Percentiles rank a stretch among this genome's conserved stretches.
phyloP scores from a whole-genome alignment of 2,888 invertebrate genomes.

The Philereme vetulata region DNA sequence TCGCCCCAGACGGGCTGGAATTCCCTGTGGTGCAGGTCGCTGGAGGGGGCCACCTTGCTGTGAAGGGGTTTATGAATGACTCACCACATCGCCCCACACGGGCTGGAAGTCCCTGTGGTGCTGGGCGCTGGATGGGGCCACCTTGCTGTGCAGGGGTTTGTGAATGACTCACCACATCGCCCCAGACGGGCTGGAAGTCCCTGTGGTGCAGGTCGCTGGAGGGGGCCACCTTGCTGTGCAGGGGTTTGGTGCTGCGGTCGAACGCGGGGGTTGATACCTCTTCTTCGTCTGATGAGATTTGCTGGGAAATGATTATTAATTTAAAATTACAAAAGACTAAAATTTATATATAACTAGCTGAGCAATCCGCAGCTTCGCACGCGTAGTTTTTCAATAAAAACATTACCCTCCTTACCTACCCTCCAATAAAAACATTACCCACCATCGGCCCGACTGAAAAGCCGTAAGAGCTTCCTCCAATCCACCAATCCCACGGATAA shows the following conservation, averaged over 20 bases:
- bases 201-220: constrained; percentile 66
- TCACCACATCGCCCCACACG: constrained; percentile 83
- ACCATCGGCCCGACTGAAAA: too few relatives aligned
- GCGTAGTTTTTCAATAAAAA: too few relatives aligned
- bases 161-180: constrained; percentile 80
- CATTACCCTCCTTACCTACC: too few relatives aligned
- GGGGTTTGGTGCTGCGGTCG: constrained; percentile 86
- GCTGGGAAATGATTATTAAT: constrained; percentile 11
- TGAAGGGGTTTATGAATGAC: constrained; percentile 38
- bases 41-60: too few relatives aligned
- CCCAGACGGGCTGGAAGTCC: constrained; percentile 85
- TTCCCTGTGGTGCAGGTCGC: too few relatives aligned
- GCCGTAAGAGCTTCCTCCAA: too few relatives aligned
- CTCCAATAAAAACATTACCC: too few relatives aligned
- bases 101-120: constrained; percentile 84
- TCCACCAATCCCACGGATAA: too few relatives aligned
- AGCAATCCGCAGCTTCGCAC: too few relatives aligned
- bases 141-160: constrained; percentile 73
- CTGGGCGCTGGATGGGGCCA: constrained; percentile 56
- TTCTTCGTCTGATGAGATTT: constrained; percentile 69
- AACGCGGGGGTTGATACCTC: constrained; percentile 76
- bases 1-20: constrained; percentile 59
- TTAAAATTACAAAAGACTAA: too few relatives aligned
- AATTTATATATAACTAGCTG: too few relatives aligned
- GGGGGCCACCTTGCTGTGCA: constrained; percentile 47